Evolutionary conservation across 2,888 invertebrate genomes (phyloP).

Genomic region (Anoncus sp.): DNA sequence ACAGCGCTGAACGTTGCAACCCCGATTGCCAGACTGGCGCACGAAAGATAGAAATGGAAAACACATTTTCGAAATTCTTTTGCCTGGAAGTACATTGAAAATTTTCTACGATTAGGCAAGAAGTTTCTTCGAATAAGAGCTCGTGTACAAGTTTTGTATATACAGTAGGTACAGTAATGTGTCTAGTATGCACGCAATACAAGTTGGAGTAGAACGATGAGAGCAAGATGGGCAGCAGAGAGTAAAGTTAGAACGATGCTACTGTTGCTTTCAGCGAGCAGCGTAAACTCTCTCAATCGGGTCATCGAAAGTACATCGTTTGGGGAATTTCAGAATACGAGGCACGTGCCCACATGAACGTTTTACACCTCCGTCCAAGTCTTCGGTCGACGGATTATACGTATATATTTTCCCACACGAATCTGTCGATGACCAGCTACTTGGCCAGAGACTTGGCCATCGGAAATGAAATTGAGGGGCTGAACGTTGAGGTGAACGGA

Average conservation of each 20-base stretch:
- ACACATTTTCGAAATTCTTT: slow-evolving; percentile 15
- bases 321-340: slow-evolving; percentile 29
- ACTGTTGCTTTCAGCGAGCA: neutral
- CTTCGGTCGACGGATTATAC: slow-evolving; percentile 13
- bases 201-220: neutral
- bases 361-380: slow-evolving; percentile 21
- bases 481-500: neutral
- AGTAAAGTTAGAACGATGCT: neutral
- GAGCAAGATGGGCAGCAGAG: neutral
- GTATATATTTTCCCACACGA: no score
- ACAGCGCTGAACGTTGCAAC: neutral
- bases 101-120: slow-evolving; percentile 28
- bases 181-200: neutral
- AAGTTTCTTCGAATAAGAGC: neutral
- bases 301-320: slow-evolving; percentile 39
- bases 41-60: slow-evolving; percentile 8
- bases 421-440: neutral
- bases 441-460: neutral
- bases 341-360: slow-evolving; percentile 11
- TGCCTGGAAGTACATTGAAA: slow-evolving; percentile 13
- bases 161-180: neutral
- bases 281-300: slow-evolving; percentile 41
- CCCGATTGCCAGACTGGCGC: neutral
- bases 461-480: neutral
- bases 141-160: neutral